A percentile compares a stretch with the other conserved stretches of the same genome.
phyloP scores from a whole-genome alignment of 2,888 invertebrate species.

The Epistrophe grossulariae region DNA sequence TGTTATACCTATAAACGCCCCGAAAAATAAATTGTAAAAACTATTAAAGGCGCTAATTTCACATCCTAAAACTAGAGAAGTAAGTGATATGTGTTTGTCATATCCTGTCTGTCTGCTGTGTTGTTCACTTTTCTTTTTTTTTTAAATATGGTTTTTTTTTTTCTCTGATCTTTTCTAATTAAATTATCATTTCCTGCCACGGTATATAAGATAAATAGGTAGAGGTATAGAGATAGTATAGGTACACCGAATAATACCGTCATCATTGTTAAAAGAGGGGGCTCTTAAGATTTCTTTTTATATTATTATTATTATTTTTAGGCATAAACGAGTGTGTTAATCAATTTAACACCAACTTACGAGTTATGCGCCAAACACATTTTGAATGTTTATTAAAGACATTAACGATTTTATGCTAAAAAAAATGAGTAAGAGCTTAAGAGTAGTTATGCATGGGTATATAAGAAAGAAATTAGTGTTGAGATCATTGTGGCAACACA shows the following conservation, averaged over 20 bases:
- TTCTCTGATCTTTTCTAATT: constrained; percentile 66
- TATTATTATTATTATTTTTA: constrained; percentile 18
- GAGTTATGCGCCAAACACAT: constrained; percentile 13
- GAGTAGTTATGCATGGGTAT: neutral
- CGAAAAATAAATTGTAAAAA: constrained; percentile 24
- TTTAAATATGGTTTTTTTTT: constrained; percentile 9
- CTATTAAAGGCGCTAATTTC: constrained; percentile 58
- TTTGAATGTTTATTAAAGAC: constrained; percentile 48
- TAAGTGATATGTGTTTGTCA: constrained; percentile 69
- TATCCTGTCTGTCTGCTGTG: constrained; percentile 60
- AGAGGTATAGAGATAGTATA: neutral
- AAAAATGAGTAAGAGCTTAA: neutral
- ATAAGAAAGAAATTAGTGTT: constrained; percentile 13
- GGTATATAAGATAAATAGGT: constrained; percentile 48
- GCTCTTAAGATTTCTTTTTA: constrained; percentile 13
- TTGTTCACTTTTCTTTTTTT: constrained; percentile 21
- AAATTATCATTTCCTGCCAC: constrained; percentile 75
- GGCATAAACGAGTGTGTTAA: constrained; percentile 71
- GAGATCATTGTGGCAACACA: constrained; percentile 36
- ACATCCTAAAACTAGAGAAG: constrained; percentile 30
- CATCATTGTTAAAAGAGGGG: constrained; percentile 25
- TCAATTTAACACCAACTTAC: constrained; percentile 71
- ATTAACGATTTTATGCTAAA: constrained; percentile 53
- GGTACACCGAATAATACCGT: constrained; percentile 15
- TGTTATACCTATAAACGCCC: neutral